Evolutionary conservation across 2,113 vertebrate species (phyloP).

Genomic region (Varanus salvator): DNA sequence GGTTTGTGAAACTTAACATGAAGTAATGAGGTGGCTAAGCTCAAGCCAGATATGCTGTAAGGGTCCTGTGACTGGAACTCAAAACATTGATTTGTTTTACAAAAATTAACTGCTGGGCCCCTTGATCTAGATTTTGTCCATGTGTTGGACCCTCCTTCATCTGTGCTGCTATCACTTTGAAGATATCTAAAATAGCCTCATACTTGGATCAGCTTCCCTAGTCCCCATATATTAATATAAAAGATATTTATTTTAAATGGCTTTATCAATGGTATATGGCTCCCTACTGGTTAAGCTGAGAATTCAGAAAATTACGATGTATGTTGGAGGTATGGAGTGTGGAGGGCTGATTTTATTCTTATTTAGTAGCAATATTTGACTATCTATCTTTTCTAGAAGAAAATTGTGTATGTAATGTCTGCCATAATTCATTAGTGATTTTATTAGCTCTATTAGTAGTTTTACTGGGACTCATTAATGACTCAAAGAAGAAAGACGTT

Average conservation of each 20-base stretch:
- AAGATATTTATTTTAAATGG: background rate
- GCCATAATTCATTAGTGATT: background rate
- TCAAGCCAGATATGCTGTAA: background rate
- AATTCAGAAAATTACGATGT: background rate
- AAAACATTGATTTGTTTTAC: background rate
- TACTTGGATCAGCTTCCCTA: background rate
- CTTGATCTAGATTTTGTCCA: no score
- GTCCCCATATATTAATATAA: background rate
- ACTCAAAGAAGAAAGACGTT: background rate
- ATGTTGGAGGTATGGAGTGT: background rate
- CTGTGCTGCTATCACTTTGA: background rate
- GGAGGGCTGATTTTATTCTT: background rate
- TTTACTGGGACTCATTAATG: background rate
- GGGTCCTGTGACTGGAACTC: background rate
- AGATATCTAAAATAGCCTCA: background rate
- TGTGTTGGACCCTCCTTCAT: background rate
- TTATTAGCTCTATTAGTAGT: constrained; percentile 6
- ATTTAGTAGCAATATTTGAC: background rate
- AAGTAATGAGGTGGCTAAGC: background rate
- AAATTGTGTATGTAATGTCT: background rate
- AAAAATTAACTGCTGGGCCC: background rate
- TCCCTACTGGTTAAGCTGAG: background rate
- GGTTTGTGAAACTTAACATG: background rate
- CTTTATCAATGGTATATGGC: background rate
- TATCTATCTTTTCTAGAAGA: background rate